Base-by-base conservation (phyloP, 2,797 vertebrate species). In the Todus mexicanus region DNA sequence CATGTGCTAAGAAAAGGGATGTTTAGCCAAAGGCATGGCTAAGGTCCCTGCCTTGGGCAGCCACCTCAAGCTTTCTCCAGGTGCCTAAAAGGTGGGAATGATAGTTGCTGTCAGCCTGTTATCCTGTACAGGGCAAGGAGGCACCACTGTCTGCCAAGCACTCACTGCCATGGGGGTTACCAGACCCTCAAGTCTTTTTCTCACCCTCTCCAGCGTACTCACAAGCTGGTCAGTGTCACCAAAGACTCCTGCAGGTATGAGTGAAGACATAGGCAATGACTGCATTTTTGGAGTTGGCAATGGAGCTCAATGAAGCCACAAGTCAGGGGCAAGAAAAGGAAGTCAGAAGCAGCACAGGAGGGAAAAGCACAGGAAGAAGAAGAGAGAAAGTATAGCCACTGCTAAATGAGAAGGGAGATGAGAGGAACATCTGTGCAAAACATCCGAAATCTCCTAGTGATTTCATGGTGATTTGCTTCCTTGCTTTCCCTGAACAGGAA, bases 101-200 rank as follows among this genome's bases (percentile, higher is more conserved):
- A 37, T 27, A n/a, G 8, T 19, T 79, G 38, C 47, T 26, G 14
- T n/a, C 56, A 90, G 60, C 10, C 17, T 11, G 25, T 63, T 70
- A 12, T 9, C 9, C 73, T 26, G 23, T 11, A 6, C 2, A 33
- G 27, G 51, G 29, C n/a, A 53, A 76, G 42, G 23, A 53, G 37
- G 8, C 0, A 0, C 22, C 50, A 17, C 13, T 5, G 1, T 10
- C 2, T 0, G 25, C 29, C 47, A 76, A 35, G 29, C 0, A 1
- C 26, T 43, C 33, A 6, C 68, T 12, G 5, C 37, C 9, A 8
- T 4, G n/a, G 37, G 16, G 15, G 22, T 53, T 77, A 33, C 48
- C 12, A 4, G 17, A 11, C 40, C 37, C 63, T 66, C 51, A 40
- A 42, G 15, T 63, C 73, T 19, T n/a, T 60, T 76, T 43, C 59